phyloP scores from a whole-genome alignment of 1,140 invertebrate species.

The Diploscapter pachys region DNA sequence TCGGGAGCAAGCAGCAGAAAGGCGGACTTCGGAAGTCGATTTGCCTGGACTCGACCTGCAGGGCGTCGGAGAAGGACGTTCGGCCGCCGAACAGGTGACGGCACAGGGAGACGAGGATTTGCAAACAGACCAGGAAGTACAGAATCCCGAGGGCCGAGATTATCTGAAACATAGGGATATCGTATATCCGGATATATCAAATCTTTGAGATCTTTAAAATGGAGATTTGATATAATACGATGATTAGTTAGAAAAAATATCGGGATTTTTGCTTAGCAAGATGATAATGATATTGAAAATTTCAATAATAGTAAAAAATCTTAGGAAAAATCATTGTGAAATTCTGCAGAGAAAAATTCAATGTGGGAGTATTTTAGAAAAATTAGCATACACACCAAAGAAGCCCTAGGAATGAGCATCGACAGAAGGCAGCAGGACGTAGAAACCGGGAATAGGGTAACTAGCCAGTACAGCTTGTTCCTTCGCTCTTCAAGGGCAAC shows the following conservation, averaged over 20 bases:
- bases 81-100: slow-evolving; percentile 37
- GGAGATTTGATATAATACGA: too few relatives aligned
- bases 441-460: slow-evolving; percentile 31
- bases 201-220: too few relatives aligned
- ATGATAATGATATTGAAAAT: too few relatives aligned
- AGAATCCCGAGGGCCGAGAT: slow-evolving; percentile 36
- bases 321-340: too few relatives aligned
- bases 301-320: too few relatives aligned
- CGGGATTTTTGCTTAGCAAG: too few relatives aligned
- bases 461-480: slow-evolving; percentile 40
- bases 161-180: neutral
- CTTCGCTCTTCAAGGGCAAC: slow-evolving; percentile 37
- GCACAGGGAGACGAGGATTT: slow-evolving; percentile 39
- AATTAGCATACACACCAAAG: neutral
- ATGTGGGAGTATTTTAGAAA: too few relatives aligned
- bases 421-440: slow-evolving; percentile 12
- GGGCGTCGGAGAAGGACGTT: slow-evolving; percentile 23
- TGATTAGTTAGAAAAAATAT: too few relatives aligned
- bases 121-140: slow-evolving; percentile 38
- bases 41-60: slow-evolving; percentile 11
- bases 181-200: too few relatives aligned
- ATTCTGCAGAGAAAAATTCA: too few relatives aligned
- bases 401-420: slow-evolving; percentile 11
- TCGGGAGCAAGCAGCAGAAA: slow-evolving; percentile 37
- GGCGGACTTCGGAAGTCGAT: slow-evolving; percentile 40